A percentile compares a stretch with the other conserved stretches of the same genome.
Evolutionary conservation across 2,888 invertebrate species (phyloP).

Genomic region (Autographa pulchrina): DNA sequence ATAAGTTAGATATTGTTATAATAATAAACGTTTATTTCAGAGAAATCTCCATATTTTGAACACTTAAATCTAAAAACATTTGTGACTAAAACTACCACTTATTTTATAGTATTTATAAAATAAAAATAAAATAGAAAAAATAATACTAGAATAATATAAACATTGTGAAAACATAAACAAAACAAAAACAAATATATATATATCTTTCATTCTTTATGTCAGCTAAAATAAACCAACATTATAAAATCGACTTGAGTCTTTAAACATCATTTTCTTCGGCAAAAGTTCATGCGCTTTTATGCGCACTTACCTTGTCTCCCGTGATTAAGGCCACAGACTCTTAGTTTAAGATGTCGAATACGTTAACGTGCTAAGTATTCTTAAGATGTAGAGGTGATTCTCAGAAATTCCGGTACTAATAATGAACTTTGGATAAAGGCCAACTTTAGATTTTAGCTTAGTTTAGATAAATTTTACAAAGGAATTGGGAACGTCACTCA

Average conservation of each 20-base stretch:
- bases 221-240: background rate
- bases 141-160: no score
- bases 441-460: constrained; percentile 35
- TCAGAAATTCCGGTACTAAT: constrained; percentile 52
- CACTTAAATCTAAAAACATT: no score
- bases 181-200: no score
- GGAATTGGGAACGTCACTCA: constrained; percentile 15
- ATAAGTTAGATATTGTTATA: no score
- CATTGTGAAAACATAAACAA: no score
- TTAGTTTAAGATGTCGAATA: constrained; percentile 48
- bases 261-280: background rate
- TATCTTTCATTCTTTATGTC: no score
- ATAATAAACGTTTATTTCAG: no score
- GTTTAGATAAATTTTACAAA: constrained; percentile 40
- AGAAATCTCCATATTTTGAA: no score
- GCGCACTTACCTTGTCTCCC: constrained; percentile 20
- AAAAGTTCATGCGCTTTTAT: constrained; percentile 9
- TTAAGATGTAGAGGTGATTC: constrained; percentile 56
- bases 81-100: no score
- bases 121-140: no score
- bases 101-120: no score
- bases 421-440: constrained; percentile 46
- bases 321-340: constrained; percentile 26
- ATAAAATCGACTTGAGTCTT: background rate
- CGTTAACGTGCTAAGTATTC: constrained; percentile 38